phyloP scores from a whole-genome alignment of 1,140 invertebrate genomes.

The Apis laboriosa region DNA sequence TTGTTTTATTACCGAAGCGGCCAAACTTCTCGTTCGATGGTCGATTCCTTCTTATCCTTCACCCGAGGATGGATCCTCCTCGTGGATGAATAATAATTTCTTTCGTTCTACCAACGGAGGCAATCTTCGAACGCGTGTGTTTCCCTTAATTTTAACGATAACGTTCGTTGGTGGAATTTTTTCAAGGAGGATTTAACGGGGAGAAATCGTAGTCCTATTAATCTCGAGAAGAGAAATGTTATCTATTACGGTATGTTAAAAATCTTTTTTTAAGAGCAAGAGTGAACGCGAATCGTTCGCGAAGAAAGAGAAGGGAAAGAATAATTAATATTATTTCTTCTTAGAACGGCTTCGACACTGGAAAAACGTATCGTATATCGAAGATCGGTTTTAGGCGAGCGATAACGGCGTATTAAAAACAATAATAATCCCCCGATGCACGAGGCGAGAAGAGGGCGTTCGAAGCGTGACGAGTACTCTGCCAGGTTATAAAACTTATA shows the following conservation, averaged over 20 bases:
- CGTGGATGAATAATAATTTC: no score
- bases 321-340: no score
- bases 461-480: conserved; percentile 36
- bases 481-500: conserved; percentile 64
- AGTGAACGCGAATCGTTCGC: no score
- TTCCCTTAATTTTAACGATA: neutral
- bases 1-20: conserved; percentile 45
- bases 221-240: conserved; percentile 44
- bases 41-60: neutral
- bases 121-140: no score
- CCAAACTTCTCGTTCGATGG: neutral
- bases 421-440: conserved; percentile 25
- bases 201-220: conserved; percentile 32
- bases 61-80: no score
- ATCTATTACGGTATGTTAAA: conserved; percentile 6
- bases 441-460: conserved; percentile 22
- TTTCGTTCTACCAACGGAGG: no score
- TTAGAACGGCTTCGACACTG: no score
- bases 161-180: conserved; percentile 16
- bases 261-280: no score
- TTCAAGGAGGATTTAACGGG: conserved; percentile 17
- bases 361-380: no score
- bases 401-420: conserved; percentile 32
- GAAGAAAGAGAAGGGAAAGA: no score
- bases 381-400: no score